Evolutionary conservation across 2,113 vertebrate species (phyloP).

Genomic region (Theristicus caerulescens): DNA sequence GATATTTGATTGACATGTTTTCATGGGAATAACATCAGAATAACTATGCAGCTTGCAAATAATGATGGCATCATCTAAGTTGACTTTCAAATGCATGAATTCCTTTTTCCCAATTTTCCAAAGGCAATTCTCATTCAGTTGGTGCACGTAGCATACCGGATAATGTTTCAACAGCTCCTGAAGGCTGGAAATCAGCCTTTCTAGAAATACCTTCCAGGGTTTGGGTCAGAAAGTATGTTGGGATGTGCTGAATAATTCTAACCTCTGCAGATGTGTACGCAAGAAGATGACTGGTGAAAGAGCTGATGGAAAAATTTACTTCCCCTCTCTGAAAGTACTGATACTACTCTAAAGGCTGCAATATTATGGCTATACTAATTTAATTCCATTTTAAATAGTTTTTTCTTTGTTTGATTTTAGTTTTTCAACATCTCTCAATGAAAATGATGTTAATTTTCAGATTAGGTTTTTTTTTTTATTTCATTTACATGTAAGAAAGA

Average conservation of each 20-base stretch:
- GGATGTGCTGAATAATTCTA: not conserved
- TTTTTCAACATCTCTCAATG: not conserved
- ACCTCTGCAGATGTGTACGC: not conserved
- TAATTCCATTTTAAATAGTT: not conserved
- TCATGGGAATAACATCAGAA: not conserved
- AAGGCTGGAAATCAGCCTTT: not conserved
- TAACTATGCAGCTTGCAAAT: not conserved
- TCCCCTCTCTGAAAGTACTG: not conserved
- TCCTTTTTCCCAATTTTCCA: not conserved
- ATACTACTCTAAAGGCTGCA: not conserved
- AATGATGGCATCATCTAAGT: not conserved
- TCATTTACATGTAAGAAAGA: not conserved
- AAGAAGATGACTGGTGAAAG: not conserved
- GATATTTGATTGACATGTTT: not conserved
- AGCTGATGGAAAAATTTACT: not conserved
- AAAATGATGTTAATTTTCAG: not conserved
- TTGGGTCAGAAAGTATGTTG: not conserved
- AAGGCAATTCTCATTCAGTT: not conserved
- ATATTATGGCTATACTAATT: not conserved
- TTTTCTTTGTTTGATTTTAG: not conserved
- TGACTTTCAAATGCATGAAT: not conserved
- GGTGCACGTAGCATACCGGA: not conserved
- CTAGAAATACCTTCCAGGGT: not conserved
- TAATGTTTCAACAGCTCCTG: not conserved
- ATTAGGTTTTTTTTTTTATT: not conserved